Base-by-base conservation (phyloP, 2,113 vertebrate genomes). In the Zapus hudsonius region DNA sequence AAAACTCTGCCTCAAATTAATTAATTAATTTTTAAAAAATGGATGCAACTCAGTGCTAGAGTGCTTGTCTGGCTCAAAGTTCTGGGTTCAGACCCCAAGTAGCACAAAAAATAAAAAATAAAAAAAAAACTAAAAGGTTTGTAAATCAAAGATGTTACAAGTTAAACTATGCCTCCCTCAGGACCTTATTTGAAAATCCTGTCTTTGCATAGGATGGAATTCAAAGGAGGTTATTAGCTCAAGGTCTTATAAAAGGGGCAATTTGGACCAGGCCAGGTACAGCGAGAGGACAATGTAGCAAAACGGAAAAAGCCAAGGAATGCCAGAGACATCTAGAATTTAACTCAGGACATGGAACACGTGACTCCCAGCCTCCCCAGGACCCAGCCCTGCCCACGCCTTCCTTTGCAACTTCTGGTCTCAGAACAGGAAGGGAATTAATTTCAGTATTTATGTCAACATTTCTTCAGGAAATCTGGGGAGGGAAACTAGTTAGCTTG, bases 311-410 rank as follows among this genome's bases (percentile, higher is more conserved):
- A 31, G 36, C 79, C 36, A 22, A 80, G 76, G 20, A 42, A n/a
- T 0, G 10, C 86, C 66, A 0, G 3, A 25, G 44, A 23, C 40
- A 59, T 2, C 29, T 11, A 27, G 63, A 67, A 70, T 36, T 5
- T 2, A 7, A 55, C 16, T 44, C 8, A 2, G 80, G 7, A 6
- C 36, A 0, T 7, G 23, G 47, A 29, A 17, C 13, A 33, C 6
- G 55, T 38, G 27, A 61, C 29, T 78, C 29, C 3, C 5, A 44
- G 20, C 36, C 15, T 47, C 31, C 36, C 33, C 7, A 19, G 12
- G n/a, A 16, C 7, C 15, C 36, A 29, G 0, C 27, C 29, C 27
- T 2, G 22, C 47, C 61, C 29, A 36, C 2, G 16, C 40, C 40
- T 33, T 10, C 7, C 40, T 20, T 16, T 74, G 40, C 44, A 17